Percentiles rank a stretch among this genome's conserved stretches.
These are phyloP conservation scores for Metellina segmentata DNA, from an alignment of 2,888 invertebrate species.

Conservation along the genomic window DNA sequence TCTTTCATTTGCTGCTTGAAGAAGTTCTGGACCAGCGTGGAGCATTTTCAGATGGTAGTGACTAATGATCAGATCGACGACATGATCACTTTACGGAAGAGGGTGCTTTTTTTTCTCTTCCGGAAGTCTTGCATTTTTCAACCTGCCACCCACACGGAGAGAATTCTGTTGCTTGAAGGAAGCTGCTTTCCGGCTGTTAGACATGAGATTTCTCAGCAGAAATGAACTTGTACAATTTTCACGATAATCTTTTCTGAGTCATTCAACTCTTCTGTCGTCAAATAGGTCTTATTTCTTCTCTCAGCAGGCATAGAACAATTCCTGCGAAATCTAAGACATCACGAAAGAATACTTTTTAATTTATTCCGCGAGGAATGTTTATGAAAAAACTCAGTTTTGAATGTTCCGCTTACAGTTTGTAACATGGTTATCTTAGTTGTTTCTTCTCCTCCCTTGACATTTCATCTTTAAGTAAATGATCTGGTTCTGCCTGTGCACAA, in stretches of 20 bases:
- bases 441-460: neutral
- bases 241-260: neutral
- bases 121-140: neutral
- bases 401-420: neutral
- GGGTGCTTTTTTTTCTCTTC: neutral
- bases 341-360: neutral
- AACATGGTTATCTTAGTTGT: neutral
- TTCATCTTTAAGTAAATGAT: neutral
- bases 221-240: neutral
- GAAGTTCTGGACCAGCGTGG: slow-evolving; percentile 16
- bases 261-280: neutral
- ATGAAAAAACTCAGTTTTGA: neutral
- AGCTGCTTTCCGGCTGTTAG: neutral
- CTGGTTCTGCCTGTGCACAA: neutral
- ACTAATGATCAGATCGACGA: neutral
- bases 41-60: neutral
- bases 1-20: neutral
- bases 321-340: neutral
- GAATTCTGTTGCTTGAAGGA: neutral
- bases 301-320: neutral
- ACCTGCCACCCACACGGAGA: neutral
- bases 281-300: neutral
- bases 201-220: neutral
- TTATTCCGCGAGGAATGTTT: neutral
- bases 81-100: neutral